These are phyloP conservation scores for Frankliniella intonsa DNA, from an alignment of 2,888 invertebrate species.

Conservation along the genomic window DNA sequence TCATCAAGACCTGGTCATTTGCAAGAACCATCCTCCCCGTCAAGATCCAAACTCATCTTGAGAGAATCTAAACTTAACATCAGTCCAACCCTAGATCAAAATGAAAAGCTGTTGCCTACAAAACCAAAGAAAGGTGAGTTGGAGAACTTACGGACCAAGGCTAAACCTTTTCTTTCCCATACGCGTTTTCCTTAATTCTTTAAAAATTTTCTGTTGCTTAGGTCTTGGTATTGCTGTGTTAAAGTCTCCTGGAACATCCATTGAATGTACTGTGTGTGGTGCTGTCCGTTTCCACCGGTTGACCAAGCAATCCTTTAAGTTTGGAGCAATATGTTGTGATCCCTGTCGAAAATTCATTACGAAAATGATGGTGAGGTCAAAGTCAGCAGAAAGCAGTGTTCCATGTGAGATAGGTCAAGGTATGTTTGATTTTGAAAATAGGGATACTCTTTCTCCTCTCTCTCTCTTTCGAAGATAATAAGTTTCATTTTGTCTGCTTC, in stretches of 20 bases:
- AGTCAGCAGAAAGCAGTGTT: conserved; percentile 28
- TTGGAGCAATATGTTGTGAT: conserved; percentile 79
- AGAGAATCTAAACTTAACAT: conserved; percentile 64
- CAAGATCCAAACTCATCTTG: conserved; percentile 63
- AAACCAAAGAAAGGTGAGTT: conserved; percentile 39
- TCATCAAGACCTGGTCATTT: neutral
- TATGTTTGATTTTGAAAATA: conserved; percentile 19
- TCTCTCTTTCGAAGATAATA: conserved; percentile 28
- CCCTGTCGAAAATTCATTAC: conserved; percentile 83
- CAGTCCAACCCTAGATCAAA: conserved; percentile 46
- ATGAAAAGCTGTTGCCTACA: conserved; percentile 64
- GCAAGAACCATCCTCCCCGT: neutral
- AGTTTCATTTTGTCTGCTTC: conserved; percentile 38
- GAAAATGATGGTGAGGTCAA: conserved; percentile 54
- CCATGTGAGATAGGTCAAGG: conserved; percentile 42
- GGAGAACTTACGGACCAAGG: conserved; percentile 43
- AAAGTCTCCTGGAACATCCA: conserved; percentile 31
- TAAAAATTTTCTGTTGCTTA: neutral
- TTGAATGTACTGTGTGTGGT: conserved; percentile 68
- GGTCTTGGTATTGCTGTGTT: neutral
- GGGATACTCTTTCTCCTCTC: neutral
- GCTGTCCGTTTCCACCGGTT: conserved; percentile 71
- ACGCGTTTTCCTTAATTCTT: conserved; percentile 29
- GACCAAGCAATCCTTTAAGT: conserved; percentile 73
- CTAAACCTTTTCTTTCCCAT: conserved; percentile 32